Conservation (phyloP, 2,113 vertebrate genomes). For the Daboia siamensis region DNA sequence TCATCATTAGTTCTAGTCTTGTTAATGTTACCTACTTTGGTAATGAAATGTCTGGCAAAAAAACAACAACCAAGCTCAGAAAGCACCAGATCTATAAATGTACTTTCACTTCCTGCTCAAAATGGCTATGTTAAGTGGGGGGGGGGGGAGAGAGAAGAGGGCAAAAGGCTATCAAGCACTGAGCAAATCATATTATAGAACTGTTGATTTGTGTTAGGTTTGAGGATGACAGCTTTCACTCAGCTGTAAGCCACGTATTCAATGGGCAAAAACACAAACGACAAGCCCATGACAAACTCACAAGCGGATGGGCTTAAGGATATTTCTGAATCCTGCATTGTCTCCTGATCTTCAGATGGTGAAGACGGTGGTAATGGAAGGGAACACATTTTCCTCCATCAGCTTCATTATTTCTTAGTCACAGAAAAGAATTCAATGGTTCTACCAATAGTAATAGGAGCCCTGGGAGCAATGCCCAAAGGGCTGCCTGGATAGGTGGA, state of each 20-base stretch:
- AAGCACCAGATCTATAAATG: not conserved
- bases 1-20: not conserved
- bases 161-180: too few species aligned
- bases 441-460: not conserved
- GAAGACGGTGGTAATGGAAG: not conserved
- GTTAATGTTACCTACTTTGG: not conserved
- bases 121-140: rapidly evolving
- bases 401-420: not conserved
- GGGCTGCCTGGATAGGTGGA: not conserved
- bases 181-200: not conserved
- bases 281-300: not conserved
- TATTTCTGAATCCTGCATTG: not conserved
- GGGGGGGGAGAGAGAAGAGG: not conserved
- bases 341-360: not conserved
- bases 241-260: not conserved
- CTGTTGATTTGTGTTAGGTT: not conserved
- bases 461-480: not conserved
- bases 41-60: not conserved
- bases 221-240: not conserved
- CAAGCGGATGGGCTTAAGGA: not conserved
- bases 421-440: not conserved
- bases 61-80: not conserved
- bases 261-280: not conserved
- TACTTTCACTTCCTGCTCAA: not conserved
- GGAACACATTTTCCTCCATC: not conserved